Conservation (phyloP, 2,888 invertebrate species). For the Dinocampus coccinellae region DNA sequence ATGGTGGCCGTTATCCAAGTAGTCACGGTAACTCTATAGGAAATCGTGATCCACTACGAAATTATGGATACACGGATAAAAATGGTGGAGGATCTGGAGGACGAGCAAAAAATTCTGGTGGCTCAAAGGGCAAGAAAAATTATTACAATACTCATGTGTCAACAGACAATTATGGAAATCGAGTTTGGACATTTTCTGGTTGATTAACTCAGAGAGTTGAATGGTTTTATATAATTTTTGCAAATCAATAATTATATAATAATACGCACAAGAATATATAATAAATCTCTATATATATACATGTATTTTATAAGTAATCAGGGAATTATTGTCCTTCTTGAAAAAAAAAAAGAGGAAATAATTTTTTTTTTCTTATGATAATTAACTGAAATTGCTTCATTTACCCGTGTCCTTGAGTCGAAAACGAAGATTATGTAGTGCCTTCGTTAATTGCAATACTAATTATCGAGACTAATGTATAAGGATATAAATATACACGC, state of each 20-base stretch:
- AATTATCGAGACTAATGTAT: neutral
- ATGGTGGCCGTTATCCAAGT: slow-evolving; percentile 37
- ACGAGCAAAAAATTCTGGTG: slow-evolving; percentile 40
- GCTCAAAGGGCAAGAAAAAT: slow-evolving; percentile 46
- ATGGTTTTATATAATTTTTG: too few species aligned
- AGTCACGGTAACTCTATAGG: slow-evolving; percentile 58
- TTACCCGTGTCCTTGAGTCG: slow-evolving; percentile 38
- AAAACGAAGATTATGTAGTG: slow-evolving; percentile 29
- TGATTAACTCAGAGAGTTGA: slow-evolving; percentile 37
- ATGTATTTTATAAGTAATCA: neutral
- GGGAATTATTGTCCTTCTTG: neutral
- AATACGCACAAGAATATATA: too few species aligned
- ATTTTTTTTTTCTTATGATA: slow-evolving; percentile 9
- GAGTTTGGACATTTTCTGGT: slow-evolving; percentile 63
- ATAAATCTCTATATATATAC: too few species aligned
- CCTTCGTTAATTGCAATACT: slow-evolving; percentile 27
- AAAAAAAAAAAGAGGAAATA: neutral
- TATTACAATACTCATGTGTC: slow-evolving; percentile 58
- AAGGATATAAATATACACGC: neutral
- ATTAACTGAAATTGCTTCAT: neutral
- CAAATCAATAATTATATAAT: too few species aligned
- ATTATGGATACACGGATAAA: slow-evolving; percentile 49
- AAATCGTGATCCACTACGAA: slow-evolving; percentile 50
- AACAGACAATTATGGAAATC: slow-evolving; percentile 58
- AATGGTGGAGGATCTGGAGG: slow-evolving; percentile 23